A percentile compares a stretch with the other conserved stretches of the same genome.
phyloP scores from a whole-genome alignment of 2,888 invertebrate genomes.

The Oasisia sp. region DNA sequence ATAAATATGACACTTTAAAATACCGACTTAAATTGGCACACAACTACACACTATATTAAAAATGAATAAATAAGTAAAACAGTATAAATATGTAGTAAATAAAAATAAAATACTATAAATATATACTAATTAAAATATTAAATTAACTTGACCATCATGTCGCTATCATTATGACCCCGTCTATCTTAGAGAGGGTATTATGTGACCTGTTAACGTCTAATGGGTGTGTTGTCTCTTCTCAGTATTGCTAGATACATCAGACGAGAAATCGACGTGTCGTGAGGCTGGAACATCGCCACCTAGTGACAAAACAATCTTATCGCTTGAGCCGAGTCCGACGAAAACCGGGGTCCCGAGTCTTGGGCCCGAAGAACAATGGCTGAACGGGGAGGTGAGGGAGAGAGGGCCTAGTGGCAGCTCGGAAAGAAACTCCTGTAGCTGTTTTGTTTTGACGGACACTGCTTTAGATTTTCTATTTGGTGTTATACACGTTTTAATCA shows the following conservation, averaged over 20 bases:
- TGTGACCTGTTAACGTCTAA: background rate
- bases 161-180: background rate
- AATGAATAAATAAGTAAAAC: too few relatives aligned
- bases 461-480: too few relatives aligned
- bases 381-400: conserved; percentile 75
- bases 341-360: background rate
- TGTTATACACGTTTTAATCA: too few relatives aligned
- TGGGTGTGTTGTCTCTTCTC: background rate
- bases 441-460: background rate
- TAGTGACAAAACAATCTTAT: background rate
- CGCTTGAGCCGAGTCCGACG: background rate
- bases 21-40: too few relatives aligned
- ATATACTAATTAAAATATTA: too few relatives aligned
- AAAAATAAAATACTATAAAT: too few relatives aligned
- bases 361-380: conserved; percentile 68
- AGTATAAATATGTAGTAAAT: too few relatives aligned
- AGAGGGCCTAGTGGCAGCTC: too few relatives aligned
- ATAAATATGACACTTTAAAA: too few relatives aligned
- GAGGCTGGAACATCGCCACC: background rate
- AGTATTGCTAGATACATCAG: background rate
- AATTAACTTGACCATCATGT: background rate
- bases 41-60: too few relatives aligned
- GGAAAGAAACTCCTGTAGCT: background rate
- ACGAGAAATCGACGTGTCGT: background rate
- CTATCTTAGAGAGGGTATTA: background rate